Evolutionary conservation across 1,140 invertebrate species (phyloP), one percentile per base, ranked within the genome.

Genomic region (Conus betulinus): DNA sequence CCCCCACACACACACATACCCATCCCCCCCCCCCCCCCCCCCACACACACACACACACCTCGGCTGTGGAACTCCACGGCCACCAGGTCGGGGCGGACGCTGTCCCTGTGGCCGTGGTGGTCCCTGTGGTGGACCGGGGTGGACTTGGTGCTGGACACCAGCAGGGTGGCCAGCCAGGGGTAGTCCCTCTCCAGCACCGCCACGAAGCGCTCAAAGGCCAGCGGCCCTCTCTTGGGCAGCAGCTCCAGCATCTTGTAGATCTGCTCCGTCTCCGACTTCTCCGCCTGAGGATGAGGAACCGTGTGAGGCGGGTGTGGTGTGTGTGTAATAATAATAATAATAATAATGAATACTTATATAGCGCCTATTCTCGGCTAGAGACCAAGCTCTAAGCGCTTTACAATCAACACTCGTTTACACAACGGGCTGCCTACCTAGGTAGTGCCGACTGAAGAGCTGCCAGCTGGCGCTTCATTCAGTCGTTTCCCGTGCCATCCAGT

Each of bases 171-270:
- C 25, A 93, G 78, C 92, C 92, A 93, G 4, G 91, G 91, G 60
- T 93, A 92, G 53, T 91, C 89, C 23, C 89, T 85, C 63, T 91
- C 87, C 11, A 93, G 86, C 3, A 92, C 89, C n/a, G 89, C 7
- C 51, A 82, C 81, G 81, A 82, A 82, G 51, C 27, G 81, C 52
- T 91, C 88, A 84, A 93, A 93, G 4, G 92, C 92, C 57, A 91
- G 88, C 0, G 92, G 92, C 5, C 92, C 92, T 83, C 92, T 63
- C 52, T 91, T 93, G 52, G 92, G 92, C 17, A 93, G 88, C 87
- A 92, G 84, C 52, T 91, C 89, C 27, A 93, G 84, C 89, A 93
- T 89, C 67, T 91, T 91, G 15, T 89, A 85, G 51, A 83, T 89
- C 87, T 74, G 53, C 3, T 90, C 87, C 20, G 82, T 53, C 23